phyloP scores from a whole-genome alignment of 1,140 invertebrate species.

The Drosophila leontia region DNA sequence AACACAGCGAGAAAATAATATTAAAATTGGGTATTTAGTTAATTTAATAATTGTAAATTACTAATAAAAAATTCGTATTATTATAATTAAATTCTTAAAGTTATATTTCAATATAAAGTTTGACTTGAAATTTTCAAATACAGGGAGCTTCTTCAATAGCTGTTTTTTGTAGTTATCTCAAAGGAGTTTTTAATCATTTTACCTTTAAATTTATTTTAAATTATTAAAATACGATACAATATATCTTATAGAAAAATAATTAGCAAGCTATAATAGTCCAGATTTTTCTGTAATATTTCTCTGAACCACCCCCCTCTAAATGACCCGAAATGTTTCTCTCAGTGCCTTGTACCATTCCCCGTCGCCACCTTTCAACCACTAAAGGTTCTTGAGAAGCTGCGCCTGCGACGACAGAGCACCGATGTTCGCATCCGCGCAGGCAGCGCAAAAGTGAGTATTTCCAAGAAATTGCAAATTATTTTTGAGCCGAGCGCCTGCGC shows the following conservation, averaged over 20 bases:
- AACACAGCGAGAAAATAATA: conserved; percentile 1
- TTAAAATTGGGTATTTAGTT: neutral
- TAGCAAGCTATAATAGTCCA: neutral
- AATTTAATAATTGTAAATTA: neutral
- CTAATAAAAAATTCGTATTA: neutral
- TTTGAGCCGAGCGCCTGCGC: conserved; percentile 81
- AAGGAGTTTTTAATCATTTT: no score
- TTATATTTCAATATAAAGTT: neutral
- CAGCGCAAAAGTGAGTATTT: conserved; percentile 78
- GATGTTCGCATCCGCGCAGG: conserved; percentile 62
- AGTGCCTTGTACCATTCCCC: conserved; percentile 10
- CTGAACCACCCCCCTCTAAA: neutral
- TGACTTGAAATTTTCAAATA: no score
- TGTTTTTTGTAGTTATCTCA: no score
- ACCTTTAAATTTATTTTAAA: no score
- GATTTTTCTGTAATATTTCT: neutral
- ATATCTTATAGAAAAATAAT: neutral
- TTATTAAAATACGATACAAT: no score
- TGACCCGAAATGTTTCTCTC: neutral
- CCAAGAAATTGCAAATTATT: conserved; percentile 84
- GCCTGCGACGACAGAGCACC: conserved; percentile 60
- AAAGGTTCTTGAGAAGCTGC: conserved; percentile 79
- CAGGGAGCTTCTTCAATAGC: no score
- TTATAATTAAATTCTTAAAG: neutral
- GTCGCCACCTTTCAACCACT: conserved; percentile 35